Percentiles rank a stretch among this genome's conserved stretches.
Conservation (phyloP, 2,888 invertebrate species). For the Sepioteuthis lessoniana region DNA sequence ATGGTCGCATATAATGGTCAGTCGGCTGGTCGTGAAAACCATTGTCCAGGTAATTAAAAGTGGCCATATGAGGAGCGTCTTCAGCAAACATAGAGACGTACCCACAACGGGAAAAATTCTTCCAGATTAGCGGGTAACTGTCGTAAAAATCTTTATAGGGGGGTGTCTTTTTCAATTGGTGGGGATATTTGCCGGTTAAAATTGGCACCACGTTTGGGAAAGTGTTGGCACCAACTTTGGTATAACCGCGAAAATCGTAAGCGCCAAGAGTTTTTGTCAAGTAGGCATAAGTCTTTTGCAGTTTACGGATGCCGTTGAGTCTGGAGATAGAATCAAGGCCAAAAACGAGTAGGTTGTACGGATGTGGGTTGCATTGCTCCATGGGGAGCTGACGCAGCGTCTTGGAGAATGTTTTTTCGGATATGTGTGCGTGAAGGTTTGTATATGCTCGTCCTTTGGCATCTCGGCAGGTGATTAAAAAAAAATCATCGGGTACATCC, state of each 20-base stretch:
- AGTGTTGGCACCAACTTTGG: slow-evolving; percentile 62
- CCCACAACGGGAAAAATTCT: slow-evolving; percentile 54
- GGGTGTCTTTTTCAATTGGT: slow-evolving; percentile 55
- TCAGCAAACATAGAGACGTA: slow-evolving; percentile 59
- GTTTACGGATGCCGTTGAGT: slow-evolving; percentile 57
- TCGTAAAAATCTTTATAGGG: slow-evolving; percentile 53
- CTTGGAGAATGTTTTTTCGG: background rate
- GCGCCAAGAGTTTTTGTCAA: slow-evolving; percentile 56
- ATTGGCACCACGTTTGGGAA: slow-evolving; percentile 60
- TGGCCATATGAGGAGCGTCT: slow-evolving; percentile 57
- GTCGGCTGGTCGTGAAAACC: slow-evolving; percentile 58
- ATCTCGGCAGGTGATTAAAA: slow-evolving; percentile 51
- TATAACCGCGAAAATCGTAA: slow-evolving; percentile 59
- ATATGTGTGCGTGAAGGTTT: slow-evolving; percentile 47
- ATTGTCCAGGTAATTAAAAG: slow-evolving; percentile 55
- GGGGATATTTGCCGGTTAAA: slow-evolving; percentile 57
- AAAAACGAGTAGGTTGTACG: slow-evolving; percentile 55
- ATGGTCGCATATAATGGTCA: slow-evolving; percentile 61
- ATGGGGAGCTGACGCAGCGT: background rate
- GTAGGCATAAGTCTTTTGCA: slow-evolving; percentile 60
- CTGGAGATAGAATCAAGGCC: slow-evolving; percentile 58
- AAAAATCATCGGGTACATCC: slow-evolving; percentile 54
- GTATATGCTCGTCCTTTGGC: background rate
- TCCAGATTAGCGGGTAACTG: slow-evolving; percentile 58
- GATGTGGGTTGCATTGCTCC: background rate